Conservation (phyloP, 2,888 invertebrate species). For the Charanyca ferruginea region DNA sequence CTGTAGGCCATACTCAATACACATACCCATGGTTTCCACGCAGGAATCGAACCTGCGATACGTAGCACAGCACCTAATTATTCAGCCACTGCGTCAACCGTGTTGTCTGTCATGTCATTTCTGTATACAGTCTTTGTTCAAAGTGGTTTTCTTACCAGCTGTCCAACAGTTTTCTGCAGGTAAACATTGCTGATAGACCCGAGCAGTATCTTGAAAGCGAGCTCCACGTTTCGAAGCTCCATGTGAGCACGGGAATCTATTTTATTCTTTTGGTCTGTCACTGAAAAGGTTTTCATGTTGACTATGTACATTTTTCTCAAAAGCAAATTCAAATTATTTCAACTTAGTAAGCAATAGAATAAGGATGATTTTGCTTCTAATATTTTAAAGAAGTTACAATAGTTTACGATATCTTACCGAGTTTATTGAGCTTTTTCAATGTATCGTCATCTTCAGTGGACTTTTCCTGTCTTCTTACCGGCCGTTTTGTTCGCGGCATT, state of each 20-base stretch:
- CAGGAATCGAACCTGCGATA: no score
- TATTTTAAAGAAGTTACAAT: not conserved
- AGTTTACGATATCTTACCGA: conserved; percentile 67
- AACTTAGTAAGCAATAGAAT: not conserved
- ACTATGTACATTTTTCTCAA: not conserved
- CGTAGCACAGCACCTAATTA: no score
- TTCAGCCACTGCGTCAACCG: no score
- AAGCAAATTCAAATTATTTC: not conserved
- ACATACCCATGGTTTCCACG: no score
- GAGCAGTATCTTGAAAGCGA: conserved; percentile 82
- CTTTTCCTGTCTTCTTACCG: conserved; percentile 79
- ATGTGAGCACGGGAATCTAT: conserved; percentile 75
- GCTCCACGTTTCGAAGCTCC: conserved; percentile 79
- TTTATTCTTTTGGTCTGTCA: conserved; percentile 77
- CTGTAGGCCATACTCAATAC: no score
- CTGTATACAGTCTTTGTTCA: not conserved
- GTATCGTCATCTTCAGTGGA: conserved; percentile 74
- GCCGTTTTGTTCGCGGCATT: conserved; percentile 88
- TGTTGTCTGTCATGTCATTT: no score
- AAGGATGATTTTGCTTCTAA: not conserved
- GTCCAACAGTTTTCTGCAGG: conserved; percentile 82
- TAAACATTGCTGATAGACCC: conserved; percentile 74
- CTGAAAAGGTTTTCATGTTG: conserved; percentile 67
- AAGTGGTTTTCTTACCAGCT: conserved; percentile 73
- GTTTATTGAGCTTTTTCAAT: conserved; percentile 79